Evolutionary conservation across 2,888 invertebrate genomes (phyloP).

Genomic region (Cephus pulcher): DNA sequence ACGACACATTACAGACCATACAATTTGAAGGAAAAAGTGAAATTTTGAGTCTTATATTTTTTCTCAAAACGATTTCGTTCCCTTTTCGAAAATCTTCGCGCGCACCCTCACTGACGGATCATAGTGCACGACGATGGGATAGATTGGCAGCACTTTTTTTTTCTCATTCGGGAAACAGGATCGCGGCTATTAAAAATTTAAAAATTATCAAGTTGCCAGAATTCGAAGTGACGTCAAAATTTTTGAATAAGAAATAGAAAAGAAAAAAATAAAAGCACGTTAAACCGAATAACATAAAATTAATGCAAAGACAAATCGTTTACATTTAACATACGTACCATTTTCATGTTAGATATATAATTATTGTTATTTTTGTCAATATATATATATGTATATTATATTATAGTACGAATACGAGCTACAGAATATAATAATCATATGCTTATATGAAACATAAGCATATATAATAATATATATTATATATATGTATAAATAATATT

Average conservation of each 20-base stretch:
- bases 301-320: not conserved
- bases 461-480: slow-evolving; percentile 41
- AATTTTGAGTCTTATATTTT: not conserved
- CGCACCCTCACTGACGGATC: not conserved
- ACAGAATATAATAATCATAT: slow-evolving; percentile 34
- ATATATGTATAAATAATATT: slow-evolving; percentile 39
- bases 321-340: slow-evolving; percentile 14
- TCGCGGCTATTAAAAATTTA: not conserved
- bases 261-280: not conserved
- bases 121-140: not conserved
- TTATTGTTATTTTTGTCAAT: slow-evolving; percentile 38
- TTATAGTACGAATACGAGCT: slow-evolving; percentile 19
- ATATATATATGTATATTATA: slow-evolving; percentile 28
- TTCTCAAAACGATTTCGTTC: not conserved
- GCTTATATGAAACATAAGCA: slow-evolving; percentile 25
- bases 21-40: not conserved
- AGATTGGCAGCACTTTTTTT: not conserved
- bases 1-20: not conserved
- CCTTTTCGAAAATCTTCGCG: not conserved
- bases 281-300: not conserved
- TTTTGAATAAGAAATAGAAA: not conserved
- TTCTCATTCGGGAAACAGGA: not conserved
- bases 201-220: not conserved
- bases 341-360: slow-evolving; percentile 35
- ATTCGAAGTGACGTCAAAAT: not conserved